Evolutionary conservation across 64 coral and sea anemone genomes (phyloP).

Genomic region (Acropora yongei): DNA sequence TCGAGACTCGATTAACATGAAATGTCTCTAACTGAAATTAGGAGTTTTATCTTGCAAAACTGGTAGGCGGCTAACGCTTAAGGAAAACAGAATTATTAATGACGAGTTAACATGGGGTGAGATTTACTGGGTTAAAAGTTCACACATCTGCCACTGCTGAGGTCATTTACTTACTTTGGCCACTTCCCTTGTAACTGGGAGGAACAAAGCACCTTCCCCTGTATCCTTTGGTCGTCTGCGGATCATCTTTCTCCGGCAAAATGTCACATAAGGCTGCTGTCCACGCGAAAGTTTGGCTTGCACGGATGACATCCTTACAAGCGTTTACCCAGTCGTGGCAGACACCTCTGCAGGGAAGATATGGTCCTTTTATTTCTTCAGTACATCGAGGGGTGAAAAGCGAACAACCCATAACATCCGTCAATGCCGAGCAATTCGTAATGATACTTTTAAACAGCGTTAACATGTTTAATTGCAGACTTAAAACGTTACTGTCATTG

Average conservation of each 20-base stretch:
- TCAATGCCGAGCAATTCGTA: slow-evolving; percentile 32
- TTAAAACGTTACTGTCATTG: background rate
- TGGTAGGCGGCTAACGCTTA: too few species aligned
- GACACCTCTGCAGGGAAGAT: slow-evolving; percentile 56
- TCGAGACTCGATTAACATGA: too few species aligned
- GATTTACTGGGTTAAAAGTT: too few species aligned
- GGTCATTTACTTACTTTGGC: slow-evolving; percentile 16
- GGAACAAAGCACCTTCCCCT: slow-evolving; percentile 61
- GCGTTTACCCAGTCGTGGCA: slow-evolving; percentile 40
- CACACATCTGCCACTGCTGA: too few species aligned
- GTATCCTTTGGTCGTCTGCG: slow-evolving; percentile 28
- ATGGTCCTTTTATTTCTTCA: slow-evolving; percentile 57
- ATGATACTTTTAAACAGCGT: background rate
- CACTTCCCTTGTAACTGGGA: slow-evolving; percentile 16
- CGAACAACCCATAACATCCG: slow-evolving; percentile 40
- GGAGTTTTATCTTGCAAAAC: too few species aligned
- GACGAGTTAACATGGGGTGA: too few species aligned
- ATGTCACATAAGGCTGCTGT: slow-evolving; percentile 35
- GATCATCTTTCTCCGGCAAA: slow-evolving; percentile 48
- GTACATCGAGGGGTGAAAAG: slow-evolving; percentile 43
- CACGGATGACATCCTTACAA: background rate
- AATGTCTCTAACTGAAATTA: too few species aligned
- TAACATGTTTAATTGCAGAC: background rate
- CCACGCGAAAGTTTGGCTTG: background rate
- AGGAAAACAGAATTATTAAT: too few species aligned